Evolutionary conservation across 2,888 invertebrate genomes (phyloP).

Genomic region (Cancer borealis): DNA sequence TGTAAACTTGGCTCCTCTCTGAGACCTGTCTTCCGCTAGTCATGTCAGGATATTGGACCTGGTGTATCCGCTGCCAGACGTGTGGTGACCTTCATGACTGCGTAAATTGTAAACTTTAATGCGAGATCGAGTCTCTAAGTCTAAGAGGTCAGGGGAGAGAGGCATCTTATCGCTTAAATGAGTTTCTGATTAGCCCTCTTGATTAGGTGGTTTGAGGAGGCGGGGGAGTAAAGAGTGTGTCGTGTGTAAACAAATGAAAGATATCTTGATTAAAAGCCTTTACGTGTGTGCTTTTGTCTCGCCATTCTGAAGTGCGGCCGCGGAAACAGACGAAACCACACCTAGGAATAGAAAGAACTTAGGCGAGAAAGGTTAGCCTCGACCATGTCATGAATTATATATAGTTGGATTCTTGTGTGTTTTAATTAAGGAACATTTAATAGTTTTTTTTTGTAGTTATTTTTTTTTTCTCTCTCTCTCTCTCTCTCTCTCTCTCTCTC

Average conservation of each 20-base stretch:
- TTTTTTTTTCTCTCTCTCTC: conserved; percentile 25
- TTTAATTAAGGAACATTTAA: too few relatives aligned
- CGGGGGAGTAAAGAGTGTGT: not conserved
- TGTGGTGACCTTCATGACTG: not conserved
- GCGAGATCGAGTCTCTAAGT: not conserved
- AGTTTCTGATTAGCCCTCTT: not conserved
- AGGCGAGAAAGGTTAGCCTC: too few relatives aligned
- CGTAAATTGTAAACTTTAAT: not conserved
- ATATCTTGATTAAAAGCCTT: not conserved
- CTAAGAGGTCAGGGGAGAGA: not conserved
- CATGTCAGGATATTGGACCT: not conserved
- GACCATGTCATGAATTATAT: too few relatives aligned
- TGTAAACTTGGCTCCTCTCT: not conserved
- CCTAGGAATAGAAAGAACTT: too few relatives aligned
- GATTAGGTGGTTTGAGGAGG: not conserved
- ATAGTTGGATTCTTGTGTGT: too few relatives aligned
- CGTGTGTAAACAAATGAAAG: not conserved
- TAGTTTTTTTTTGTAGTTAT: too few relatives aligned
- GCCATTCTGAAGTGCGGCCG: too few relatives aligned
- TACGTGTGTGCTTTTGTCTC: not conserved
- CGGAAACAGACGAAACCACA: too few relatives aligned
- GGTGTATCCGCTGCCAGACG: not conserved
- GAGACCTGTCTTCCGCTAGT: not conserved
- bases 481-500: conserved; percentile 52
- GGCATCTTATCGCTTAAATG: not conserved